Conservation (phyloP, 2,888 invertebrate genomes). For the Ischnura elegans region DNA sequence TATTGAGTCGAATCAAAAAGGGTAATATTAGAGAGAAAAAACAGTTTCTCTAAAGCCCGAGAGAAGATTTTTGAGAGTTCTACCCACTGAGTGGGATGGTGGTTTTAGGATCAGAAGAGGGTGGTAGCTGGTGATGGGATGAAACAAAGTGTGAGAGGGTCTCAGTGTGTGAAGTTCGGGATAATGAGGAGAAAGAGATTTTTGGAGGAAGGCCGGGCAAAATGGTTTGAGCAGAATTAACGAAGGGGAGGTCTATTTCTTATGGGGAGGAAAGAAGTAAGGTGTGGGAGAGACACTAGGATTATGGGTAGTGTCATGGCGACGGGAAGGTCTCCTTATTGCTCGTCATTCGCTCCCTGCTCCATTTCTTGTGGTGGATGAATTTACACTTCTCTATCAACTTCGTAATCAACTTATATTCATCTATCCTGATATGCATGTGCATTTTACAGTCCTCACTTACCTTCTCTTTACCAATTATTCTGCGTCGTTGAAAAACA, state of each 20-base stretch:
- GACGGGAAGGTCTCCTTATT: not conserved
- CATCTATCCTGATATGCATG: no score
- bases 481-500: no score
- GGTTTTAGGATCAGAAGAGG: not conserved
- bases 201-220: not conserved
- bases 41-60: not conserved
- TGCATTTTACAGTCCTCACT: no score
- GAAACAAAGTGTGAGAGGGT: not conserved
- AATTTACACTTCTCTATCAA: not conserved
- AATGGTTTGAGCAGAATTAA: not conserved
- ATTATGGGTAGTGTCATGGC: not conserved
- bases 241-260: not conserved
- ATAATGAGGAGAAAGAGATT: not conserved
- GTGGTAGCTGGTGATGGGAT: not conserved
- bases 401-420: no score
- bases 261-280: not conserved
- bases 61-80: not conserved
- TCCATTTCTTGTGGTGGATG: not conserved
- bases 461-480: no score
- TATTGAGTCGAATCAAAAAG: not conserved
- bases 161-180: not conserved
- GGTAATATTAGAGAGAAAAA: not conserved
- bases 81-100: not conserved
- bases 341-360: not conserved
- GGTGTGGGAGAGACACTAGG: not conserved